Conservation (phyloP, 2,888 invertebrate genomes). For the Tiphia femorata region DNA sequence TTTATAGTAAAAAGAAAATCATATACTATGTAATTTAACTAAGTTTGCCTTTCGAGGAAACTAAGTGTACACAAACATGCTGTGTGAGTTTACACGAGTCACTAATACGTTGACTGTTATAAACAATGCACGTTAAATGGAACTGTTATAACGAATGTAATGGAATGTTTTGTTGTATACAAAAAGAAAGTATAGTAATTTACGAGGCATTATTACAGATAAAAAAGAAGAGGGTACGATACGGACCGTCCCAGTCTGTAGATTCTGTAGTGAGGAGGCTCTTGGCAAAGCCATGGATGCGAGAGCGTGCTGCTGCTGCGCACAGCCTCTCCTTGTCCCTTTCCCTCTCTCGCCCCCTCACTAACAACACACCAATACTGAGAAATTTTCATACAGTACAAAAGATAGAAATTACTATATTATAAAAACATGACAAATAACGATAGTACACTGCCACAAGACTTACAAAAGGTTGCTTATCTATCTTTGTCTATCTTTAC, state of each 20-base stretch:
- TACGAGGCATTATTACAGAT: conserved; percentile 16
- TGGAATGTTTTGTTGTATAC: background rate
- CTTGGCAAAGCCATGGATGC: conserved; percentile 77
- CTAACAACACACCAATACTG: conserved; percentile 62
- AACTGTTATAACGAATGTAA: background rate
- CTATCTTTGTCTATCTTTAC: background rate
- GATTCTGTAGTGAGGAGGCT: conserved; percentile 71
- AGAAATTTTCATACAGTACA: no score
- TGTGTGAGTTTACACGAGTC: no score
- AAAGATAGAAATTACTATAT: no score
- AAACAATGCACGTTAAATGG: background rate
- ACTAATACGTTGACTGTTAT: background rate
- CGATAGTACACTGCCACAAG: background rate
- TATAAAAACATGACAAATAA: background rate
- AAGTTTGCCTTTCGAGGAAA: no score
- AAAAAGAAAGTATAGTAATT: background rate
- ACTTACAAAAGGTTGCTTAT: background rate
- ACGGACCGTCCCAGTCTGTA: conserved; percentile 68
- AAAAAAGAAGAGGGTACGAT: conserved; percentile 50
- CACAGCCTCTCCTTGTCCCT: conserved; percentile 72
- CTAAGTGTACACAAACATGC: no score
- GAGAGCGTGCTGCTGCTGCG: conserved; percentile 75
- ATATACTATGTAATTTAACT: no score
- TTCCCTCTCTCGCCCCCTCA: conserved; percentile 71
- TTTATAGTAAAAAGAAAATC: no score